Evolutionary conservation across 2,113 vertebrate genomes (phyloP).

Genomic region (Sapayoa aenigma): DNA sequence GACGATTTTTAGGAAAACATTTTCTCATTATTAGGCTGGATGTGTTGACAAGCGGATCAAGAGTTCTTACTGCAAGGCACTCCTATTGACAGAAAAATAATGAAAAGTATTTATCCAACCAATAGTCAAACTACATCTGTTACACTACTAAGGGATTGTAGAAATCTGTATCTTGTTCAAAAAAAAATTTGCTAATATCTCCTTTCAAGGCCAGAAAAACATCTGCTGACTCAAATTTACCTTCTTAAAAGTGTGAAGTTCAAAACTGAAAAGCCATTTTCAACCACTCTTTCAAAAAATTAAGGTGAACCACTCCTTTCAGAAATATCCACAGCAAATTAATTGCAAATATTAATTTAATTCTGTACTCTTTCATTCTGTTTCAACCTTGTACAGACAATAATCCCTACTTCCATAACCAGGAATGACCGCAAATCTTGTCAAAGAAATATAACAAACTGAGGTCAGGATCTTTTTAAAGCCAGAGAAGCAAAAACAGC

Average conservation of each 20-base stretch:
- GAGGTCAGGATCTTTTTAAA: background rate
- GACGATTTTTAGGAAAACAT: constrained; percentile 98
- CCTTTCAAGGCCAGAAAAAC: background rate
- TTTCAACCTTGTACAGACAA: background rate
- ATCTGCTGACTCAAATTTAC: background rate
- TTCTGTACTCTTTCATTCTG: background rate
- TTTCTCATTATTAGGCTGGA: constrained; percentile 99
- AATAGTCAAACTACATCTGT: background rate
- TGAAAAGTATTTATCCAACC: background rate
- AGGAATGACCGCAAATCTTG: background rate
- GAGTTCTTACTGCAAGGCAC: constrained; percentile 91
- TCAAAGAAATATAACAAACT: background rate
- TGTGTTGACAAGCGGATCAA: constrained; percentile 93
- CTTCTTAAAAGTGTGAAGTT: background rate
- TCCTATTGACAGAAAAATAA: constrained; percentile 77
- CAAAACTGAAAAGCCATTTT: background rate
- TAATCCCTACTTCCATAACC: background rate
- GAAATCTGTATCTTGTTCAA: background rate
- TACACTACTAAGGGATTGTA: background rate
- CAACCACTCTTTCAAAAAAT: background rate
- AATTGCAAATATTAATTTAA: background rate
- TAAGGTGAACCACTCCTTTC: background rate
- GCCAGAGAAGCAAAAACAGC: background rate
- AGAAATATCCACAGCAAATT: background rate
- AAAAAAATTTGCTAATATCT: background rate